Percentiles rank a stretch among this genome's conserved stretches.
Conservation (phyloP, 2,797 vertebrate species). For the Gallirallus australis region DNA sequence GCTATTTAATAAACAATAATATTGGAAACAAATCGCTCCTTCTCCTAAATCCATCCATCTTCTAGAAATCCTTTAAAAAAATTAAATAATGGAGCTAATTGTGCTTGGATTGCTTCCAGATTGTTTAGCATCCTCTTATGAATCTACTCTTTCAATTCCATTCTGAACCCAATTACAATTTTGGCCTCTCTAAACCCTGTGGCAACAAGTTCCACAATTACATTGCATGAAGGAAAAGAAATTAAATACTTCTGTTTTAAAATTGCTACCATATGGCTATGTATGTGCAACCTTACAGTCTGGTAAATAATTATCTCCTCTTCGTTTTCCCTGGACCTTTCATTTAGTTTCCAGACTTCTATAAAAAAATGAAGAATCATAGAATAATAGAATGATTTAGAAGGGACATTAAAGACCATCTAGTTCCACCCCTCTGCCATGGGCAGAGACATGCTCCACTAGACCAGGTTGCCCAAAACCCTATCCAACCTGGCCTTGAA, state of each 20-base stretch:
- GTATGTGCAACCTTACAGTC: background rate
- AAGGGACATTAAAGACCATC: too few species aligned
- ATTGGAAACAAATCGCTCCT: background rate
- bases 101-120: background rate
- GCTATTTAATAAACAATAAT: background rate
- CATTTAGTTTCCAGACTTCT: background rate
- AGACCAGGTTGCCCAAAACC: too few species aligned
- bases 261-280: constrained; percentile 1
- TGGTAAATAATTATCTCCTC: background rate
- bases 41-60: background rate
- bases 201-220: background rate
- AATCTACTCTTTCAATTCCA: background rate
- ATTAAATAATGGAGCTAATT: background rate
- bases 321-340: background rate
- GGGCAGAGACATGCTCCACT: too few species aligned
- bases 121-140: background rate
- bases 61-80: background rate
- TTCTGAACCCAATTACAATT: background rate
- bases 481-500: too few species aligned
- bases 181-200: background rate
- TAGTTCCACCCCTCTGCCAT: too few species aligned
- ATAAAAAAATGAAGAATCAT: background rate
- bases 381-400: too few species aligned
- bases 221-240: background rate
- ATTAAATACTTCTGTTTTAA: background rate